Percentiles rank a stretch among this genome's conserved stretches.
Conservation (phyloP, 2,888 invertebrate genomes). For the Chironomus riparius region DNA sequence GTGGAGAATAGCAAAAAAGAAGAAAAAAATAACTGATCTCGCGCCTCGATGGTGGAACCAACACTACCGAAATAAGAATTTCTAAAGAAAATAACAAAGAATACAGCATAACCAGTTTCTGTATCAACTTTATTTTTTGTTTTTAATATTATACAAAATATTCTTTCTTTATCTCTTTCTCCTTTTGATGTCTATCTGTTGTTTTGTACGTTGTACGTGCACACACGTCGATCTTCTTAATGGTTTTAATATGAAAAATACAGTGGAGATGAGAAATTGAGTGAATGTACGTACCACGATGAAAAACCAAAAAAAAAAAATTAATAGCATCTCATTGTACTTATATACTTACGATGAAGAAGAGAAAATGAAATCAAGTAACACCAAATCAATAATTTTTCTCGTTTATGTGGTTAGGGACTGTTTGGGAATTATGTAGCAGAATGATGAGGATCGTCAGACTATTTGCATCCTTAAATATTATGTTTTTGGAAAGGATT, state of each 20-base stretch:
- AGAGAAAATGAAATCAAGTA: not conserved
- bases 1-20: not conserved
- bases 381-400: slow-evolving; percentile 3
- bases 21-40: slow-evolving; percentile 12
- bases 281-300: not conserved
- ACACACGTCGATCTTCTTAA: not conserved
- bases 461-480: too few relatives aligned
- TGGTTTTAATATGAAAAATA: not conserved
- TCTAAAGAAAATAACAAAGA: not conserved
- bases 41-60: slow-evolving; percentile 6
- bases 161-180: not conserved
- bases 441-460: too few relatives aligned
- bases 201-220: not conserved
- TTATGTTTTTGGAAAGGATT: too few relatives aligned
- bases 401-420: too few relatives aligned
- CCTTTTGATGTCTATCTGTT: not conserved
- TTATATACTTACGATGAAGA: too few relatives aligned
- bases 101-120: slow-evolving; percentile 4
- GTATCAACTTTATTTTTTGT: not conserved
- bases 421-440: not conserved
- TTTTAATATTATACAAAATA: not conserved
- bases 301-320: not conserved
- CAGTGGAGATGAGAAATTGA: not conserved
- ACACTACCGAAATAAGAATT: slow-evolving; percentile 2
- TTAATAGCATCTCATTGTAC: not conserved